Base-by-base conservation (phyloP, 2,113 vertebrate genomes). In the Lycaon pictus region DNA sequence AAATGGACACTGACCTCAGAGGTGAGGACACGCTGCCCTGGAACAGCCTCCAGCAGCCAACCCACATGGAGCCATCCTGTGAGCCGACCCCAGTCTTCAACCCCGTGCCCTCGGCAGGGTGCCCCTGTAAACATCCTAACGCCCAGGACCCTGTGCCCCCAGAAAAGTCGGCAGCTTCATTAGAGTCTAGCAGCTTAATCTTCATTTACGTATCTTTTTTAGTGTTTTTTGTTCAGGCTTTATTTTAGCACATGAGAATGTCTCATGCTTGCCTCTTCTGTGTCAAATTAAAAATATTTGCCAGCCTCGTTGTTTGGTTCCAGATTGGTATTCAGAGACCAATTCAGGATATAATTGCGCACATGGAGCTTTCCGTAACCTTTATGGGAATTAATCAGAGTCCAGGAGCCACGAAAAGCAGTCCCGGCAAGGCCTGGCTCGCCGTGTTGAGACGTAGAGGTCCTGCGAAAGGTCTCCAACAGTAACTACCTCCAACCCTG, bases 141-240 rank as follows among this genome's bases (percentile, higher is more conserved):
- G 2, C 37, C 72, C 23, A 23, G 22, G 23, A 25, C 37, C 22
- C 37, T 10, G 2, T 4, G 19, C 19, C 37, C 17, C 10, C 69
- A 17, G 58, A 67, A 19, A 77, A 1, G 17, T 0, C 0, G 0
- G 48, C 3, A 13, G 58, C 53, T 86, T 35, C 2, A 0, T 25
- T 7, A 43, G 5, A 12, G 10, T n/a, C 62, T 43, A 15, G 22
- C 15, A 37, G 13, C 32, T 93, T 43, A 11, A 7, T 85, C 37
- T 51, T 11, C 7, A 9, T 27, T 79, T 56, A 74, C 62, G 5
- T 3, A 55, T 7, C 69, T n/a, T 89, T 22, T 32, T 72, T 0
- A 20, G 19, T 11, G 65, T 51, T 87, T 79, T 13, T 4, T 11
- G 7, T 37, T 92, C 67, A 11, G 22, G 51, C 53, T 97, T 81